phyloP scores from a whole-genome alignment of 2,888 invertebrate genomes.

The Lepidonotus clava region DNA sequence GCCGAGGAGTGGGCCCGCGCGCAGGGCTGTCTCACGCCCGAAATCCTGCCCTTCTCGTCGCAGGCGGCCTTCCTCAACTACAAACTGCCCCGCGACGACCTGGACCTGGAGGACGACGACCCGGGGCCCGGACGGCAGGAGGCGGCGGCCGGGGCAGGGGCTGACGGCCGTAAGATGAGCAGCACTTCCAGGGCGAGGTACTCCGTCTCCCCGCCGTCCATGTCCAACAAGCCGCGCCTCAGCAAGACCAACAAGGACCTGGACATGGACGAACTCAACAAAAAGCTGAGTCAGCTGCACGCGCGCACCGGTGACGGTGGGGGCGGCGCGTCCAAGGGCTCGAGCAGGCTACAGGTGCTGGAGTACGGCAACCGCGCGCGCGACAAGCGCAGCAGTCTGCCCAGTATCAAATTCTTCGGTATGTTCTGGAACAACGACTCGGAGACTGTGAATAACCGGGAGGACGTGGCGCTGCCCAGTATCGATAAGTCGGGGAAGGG shows the following conservation, averaged over 20 bases:
- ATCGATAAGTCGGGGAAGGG: not conserved
- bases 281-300: slow-evolving; percentile 40
- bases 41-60: slow-evolving; percentile 67
- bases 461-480: not conserved
- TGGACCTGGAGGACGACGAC: not conserved
- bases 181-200: not conserved
- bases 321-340: not conserved
- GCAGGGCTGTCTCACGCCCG: slow-evolving; percentile 73
- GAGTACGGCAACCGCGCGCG: slow-evolving; percentile 26
- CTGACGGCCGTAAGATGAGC: slow-evolving; percentile 3
- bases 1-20: slow-evolving; percentile 75
- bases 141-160: not conserved
- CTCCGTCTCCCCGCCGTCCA: not conserved
- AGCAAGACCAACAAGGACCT: slow-evolving; percentile 49
- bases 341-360: not conserved
- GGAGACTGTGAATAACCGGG: not conserved
- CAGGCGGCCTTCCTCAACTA: slow-evolving; percentile 36
- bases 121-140: not conserved
- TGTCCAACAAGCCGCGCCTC: slow-evolving; percentile 27
- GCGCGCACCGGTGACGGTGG: not conserved
- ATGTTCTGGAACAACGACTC: slow-evolving; percentile 43
- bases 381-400: slow-evolving; percentile 52
- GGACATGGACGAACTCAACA: slow-evolving; percentile 49
- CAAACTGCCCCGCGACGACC: not conserved
- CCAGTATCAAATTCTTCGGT: slow-evolving; percentile 46